Base-by-base conservation (phyloP, 2,888 invertebrate species). In the Papilio gigon region DNA sequence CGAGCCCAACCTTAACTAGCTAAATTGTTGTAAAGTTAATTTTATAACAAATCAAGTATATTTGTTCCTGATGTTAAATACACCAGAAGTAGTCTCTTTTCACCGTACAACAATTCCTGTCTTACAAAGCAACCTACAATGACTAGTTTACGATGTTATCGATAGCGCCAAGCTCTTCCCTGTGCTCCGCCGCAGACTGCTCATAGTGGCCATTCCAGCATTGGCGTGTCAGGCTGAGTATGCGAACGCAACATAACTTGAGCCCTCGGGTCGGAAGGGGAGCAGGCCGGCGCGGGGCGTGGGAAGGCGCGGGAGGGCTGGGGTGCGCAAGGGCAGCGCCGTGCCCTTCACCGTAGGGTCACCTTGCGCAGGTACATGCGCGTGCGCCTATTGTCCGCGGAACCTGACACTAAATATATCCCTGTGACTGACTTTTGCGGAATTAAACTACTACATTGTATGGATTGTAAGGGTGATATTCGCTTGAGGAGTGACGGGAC, bases 311-410 rank as follows among this genome's bases (percentile, higher is more conserved):
- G 71, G 74, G 78, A 78, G 80, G 75, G 75, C 77, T 71, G 78
- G 84, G 83, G 86, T 82, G 85, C 81, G 82, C 85, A 85, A 86
- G 85, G 87, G 84, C 85, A 81, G 82, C 81, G 80, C 78, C 83
- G 87, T 90, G 91, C 91, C 91, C 91, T 91, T 91, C 87, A 83
- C 78, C 78, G 76, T 77, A 73, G 80, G 90, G 90, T 90, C 90
- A 90, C 90, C 90, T 90, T 90, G 87, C 82, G 79, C 87, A 86
- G 87, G 89, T 89, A 87, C 88, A 83, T 83, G 86, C 87, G 87
- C 88, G 85, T 87, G 88, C 86, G 83, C 84, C 90, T 90, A 90
- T 90, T 90, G 88, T 88, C 82, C 80, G 84, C 80, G 82, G 86
- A 89, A 88, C 85, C 89, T 84, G 85, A 87, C 86, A 87, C 88